phyloP scores from a whole-genome alignment of 2,113 vertebrate species.

The Oenanthe melanoleuca region DNA sequence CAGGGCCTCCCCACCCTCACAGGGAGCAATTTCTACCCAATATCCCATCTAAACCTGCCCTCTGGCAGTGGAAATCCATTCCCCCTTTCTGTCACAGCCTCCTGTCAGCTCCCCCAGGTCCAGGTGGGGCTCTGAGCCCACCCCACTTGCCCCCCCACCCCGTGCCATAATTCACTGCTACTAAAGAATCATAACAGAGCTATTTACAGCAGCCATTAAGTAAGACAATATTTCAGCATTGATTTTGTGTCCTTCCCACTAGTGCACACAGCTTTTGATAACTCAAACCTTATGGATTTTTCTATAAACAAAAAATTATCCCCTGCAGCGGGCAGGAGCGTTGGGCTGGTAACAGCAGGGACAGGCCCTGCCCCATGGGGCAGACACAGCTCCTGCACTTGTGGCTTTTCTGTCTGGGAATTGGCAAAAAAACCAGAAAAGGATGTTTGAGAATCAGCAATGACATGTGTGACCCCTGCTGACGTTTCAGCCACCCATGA shows the following conservation, averaged over 20 bases:
- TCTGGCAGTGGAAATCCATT: not conserved
- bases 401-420: not conserved
- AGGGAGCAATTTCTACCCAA: not conserved
- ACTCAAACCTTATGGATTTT: slow-evolving; percentile 92
- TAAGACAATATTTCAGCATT: slow-evolving; percentile 90
- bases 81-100: not conserved
- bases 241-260: slow-evolving; percentile 84
- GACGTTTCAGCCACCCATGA: not conserved
- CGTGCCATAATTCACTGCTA: slow-evolving; percentile 71
- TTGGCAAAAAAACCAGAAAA: not conserved
- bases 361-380: not conserved
- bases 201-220: slow-evolving; percentile 90
- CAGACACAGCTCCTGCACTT: not conserved
- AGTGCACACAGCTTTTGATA: slow-evolving; percentile 83
- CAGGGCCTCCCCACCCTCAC: not conserved
- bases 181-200: slow-evolving; percentile 81
- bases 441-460: not conserved
- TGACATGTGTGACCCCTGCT: rapidly evolving
- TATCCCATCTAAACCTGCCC: not conserved
- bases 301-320: slow-evolving; percentile 87
- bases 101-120: not conserved
- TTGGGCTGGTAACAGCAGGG: slow-evolving; percentile 57
- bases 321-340: slow-evolving; percentile 69
- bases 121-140: not conserved
- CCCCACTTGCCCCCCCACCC: not conserved